Evolutionary conservation across 92 coral and sea anemone genomes (phyloP).

Genomic region (Phenganax marumi): DNA sequence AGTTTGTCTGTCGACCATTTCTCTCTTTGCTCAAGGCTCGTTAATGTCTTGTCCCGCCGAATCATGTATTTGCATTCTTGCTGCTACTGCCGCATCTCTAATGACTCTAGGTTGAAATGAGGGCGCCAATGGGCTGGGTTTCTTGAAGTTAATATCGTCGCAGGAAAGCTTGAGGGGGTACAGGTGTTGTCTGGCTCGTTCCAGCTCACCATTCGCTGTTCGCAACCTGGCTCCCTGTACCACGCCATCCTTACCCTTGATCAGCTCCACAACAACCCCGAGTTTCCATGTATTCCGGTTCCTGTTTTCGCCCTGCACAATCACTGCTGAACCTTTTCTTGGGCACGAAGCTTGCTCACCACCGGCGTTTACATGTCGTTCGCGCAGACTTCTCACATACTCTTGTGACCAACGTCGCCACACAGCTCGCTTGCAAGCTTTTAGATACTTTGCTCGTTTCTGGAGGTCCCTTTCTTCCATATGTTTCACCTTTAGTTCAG

Average conservation of each 20-base stretch:
- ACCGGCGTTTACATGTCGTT: background rate
- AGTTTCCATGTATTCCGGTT: background rate
- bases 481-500: background rate
- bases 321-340: background rate
- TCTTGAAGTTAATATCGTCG: background rate
- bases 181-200: background rate
- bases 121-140: background rate
- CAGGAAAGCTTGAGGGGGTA: background rate
- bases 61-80: background rate
- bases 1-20: too few relatives aligned
- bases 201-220: background rate
- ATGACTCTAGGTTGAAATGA: background rate
- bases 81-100: background rate
- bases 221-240: background rate
- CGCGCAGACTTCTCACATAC: background rate
- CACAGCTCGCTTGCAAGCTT: background rate
- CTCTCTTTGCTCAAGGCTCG: too few relatives aligned
- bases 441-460: background rate
- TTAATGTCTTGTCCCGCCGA: background rate
- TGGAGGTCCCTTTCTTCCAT: background rate
- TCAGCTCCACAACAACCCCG: background rate
- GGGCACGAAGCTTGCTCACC: background rate
- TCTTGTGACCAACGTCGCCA: slow-evolving; percentile 1
- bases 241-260: background rate
- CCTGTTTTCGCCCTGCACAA: background rate